A percentile compares a stretch with the other conserved stretches of the same genome.
These are phyloP conservation scores for Drosophila subpulchrella DNA, from an alignment of 1,140 invertebrate genomes.

Conservation along the genomic window DNA sequence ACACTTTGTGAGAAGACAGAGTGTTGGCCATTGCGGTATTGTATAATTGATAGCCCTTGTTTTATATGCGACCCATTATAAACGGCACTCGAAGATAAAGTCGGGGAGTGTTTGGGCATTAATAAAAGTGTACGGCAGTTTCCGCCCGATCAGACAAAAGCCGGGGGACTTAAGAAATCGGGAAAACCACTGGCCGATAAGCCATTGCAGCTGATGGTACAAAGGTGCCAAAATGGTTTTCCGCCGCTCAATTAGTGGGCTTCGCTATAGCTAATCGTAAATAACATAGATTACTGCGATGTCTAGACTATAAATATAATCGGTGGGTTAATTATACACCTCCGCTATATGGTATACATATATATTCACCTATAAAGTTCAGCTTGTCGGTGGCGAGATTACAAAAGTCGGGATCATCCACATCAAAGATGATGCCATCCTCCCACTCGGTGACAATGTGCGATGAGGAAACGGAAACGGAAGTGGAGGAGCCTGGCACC, in stretches of 20 bases:
- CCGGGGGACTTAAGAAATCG: slow-evolving; percentile 23
- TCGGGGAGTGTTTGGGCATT: slow-evolving; percentile 60
- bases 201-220: slow-evolving; percentile 22
- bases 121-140: slow-evolving; percentile 70
- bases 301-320: slow-evolving; percentile 50
- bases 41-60: slow-evolving; percentile 56
- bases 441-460: slow-evolving; percentile 82
- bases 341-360: background rate
- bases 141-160: slow-evolving; percentile 53
- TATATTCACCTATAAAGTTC: slow-evolving; percentile 68
- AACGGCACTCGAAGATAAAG: slow-evolving; percentile 57
- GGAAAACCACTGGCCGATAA: slow-evolving; percentile 62
- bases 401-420: slow-evolving; percentile 84
- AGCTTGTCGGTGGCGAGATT: slow-evolving; percentile 55
- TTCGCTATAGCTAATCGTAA: slow-evolving; percentile 32
- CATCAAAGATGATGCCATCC: slow-evolving; percentile 79
- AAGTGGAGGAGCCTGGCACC: slow-evolving; percentile 7
- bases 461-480: slow-evolving; percentile 31
- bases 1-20: slow-evolving; percentile 22
- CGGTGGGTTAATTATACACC: slow-evolving; percentile 31
- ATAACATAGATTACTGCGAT: slow-evolving; percentile 46
- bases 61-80: slow-evolving; percentile 28
- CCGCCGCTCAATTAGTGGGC: slow-evolving; percentile 9
- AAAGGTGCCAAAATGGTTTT: slow-evolving; percentile 36
- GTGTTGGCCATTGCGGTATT: slow-evolving; percentile 36